Percentiles rank a stretch among this genome's conserved stretches.
phyloP scores from a whole-genome alignment of 2,888 invertebrate species.

The Escarpia spicata region DNA sequence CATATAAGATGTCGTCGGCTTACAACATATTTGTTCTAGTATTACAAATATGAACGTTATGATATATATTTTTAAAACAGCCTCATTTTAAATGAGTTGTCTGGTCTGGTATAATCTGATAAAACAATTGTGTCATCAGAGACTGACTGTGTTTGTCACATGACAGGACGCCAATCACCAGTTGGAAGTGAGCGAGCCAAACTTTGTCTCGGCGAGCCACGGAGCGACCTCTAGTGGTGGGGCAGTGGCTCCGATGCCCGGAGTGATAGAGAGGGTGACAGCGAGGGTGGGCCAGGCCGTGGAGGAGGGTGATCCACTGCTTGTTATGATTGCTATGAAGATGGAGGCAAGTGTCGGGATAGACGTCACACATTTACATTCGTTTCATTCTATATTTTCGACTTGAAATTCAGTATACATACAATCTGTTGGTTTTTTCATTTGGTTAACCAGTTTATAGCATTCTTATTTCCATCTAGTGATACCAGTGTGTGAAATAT shows the following conservation, averaged over 20 bases:
- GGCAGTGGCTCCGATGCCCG: slow-evolving; percentile 92
- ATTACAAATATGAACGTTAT: too few species aligned
- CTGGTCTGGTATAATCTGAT: too few species aligned
- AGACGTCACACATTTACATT: background rate
- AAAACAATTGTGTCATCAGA: background rate
- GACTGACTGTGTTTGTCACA: slow-evolving; percentile 26
- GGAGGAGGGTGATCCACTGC: slow-evolving; percentile 86
- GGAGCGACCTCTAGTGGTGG: slow-evolving; percentile 69
- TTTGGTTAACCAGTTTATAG: too few species aligned
- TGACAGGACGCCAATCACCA: slow-evolving; percentile 56
- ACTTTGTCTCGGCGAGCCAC: slow-evolving; percentile 57
- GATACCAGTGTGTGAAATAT: background rate
- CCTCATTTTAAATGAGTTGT: too few species aligned
- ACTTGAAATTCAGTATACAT: too few species aligned
- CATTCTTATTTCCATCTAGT: too few species aligned
- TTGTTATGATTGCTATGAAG: slow-evolving; percentile 98
- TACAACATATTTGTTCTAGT: too few species aligned
- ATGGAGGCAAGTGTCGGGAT: slow-evolving; percentile 81
- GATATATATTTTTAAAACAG: too few species aligned
- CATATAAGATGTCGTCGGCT: too few species aligned
- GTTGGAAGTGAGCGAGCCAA: slow-evolving; percentile 66
- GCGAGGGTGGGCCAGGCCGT: slow-evolving; percentile 85
- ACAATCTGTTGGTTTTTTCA: too few species aligned
- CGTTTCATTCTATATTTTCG: too few species aligned
- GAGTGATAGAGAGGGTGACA: slow-evolving; percentile 87